These are phyloP conservation scores for Oryctolagus cuniculus DNA, from an alignment of 2,113 vertebrate genomes.

Conservation along the genomic window mOryCun1.1 NC_091432.1:33022501-33023000, in stretches of 20 bases:
- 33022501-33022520: slow-evolving; percentile 56
- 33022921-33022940: slow-evolving; percentile 14
- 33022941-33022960: too few relatives aligned
- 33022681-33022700: not conserved
- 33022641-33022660: not conserved
- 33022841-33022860: not conserved
- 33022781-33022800: slow-evolving; percentile 33
- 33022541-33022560: slow-evolving; percentile 20
- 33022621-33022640: not conserved
- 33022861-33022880: not conserved
- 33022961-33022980: too few relatives aligned
- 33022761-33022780: slow-evolving; percentile 4
- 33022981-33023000: too few relatives aligned
- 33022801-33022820: slow-evolving; percentile 13
- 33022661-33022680: slow-evolving; percentile 30
- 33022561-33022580: slow-evolving; percentile 52
- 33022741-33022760: not conserved
- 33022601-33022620: slow-evolving; percentile 43
- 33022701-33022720: slow-evolving; percentile 4
- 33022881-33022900: slow-evolving; percentile 36
- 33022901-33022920: slow-evolving; percentile 6
- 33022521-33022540: slow-evolving; percentile 42
- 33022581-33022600: not conserved
- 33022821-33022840: slow-evolving; percentile 8
- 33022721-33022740: not conserved